Base-by-base conservation (phyloP, 1,140 invertebrate genomes). In the Periplaneta americana region DNA sequence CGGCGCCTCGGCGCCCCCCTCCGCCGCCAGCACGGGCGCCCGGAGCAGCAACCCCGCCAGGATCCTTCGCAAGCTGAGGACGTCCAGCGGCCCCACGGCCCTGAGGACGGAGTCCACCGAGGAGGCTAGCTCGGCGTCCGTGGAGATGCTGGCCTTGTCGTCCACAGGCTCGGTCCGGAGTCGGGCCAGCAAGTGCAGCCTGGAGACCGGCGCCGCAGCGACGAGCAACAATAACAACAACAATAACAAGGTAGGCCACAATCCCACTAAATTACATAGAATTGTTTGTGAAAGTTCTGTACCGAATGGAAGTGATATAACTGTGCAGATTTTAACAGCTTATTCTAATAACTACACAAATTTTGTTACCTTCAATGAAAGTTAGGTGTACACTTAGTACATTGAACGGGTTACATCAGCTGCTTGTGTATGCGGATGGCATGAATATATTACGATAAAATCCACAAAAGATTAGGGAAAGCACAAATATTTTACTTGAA, bases 111-210 rank as follows among this genome's bases (percentile, higher is more conserved):
- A 84, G 80, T 83, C 82, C n/a, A 83, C 83, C 5, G 84, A 85
- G 37, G 85, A 85, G 74, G 84, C 83, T 13, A 79, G 77, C 34
- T 85, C 85, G 6, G 84, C 85, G 9, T 84, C 84, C 6, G 84
- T 81, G 17, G 84, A 86, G 18, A 82, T 83, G 57, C 74, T 83
- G 33, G 84, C 83, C 10, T 78, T 81, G 1, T 86, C 85, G 0
- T 85, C 85, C n/a, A 85, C 85, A 3, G 85, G 86, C 0, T 85
- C 85, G 6, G 83, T 85, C 37, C 79, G 74, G 28, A 83, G 79
- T 35, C 33, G 78, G 31, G 74, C 31, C 17, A 83, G 82, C 79
- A 66, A 39, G 17, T 74, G 34, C 36, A 83, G 83, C 76, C 79
- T 75, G 11, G 83, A 82, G 33, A 33, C 32, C 17, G 35, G n/a